These are phyloP conservation scores for Dorcus hopei DNA, from an alignment of 2,888 invertebrate genomes.

Conservation along the genomic window DNA sequence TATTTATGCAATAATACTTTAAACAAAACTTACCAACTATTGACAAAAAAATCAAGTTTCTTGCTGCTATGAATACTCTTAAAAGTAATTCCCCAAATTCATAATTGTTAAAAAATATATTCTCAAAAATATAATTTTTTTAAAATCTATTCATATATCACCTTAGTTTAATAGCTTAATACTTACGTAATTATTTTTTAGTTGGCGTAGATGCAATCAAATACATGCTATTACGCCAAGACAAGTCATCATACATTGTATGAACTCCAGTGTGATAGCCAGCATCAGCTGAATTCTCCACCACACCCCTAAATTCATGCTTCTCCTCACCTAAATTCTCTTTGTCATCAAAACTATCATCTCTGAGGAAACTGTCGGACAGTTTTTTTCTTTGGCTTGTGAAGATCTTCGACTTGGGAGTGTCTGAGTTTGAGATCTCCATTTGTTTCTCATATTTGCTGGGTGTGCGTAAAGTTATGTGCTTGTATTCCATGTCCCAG, in stretches of 20 bases:
- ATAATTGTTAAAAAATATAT: too few relatives aligned
- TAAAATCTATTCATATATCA: too few relatives aligned
- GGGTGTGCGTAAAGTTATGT: slow-evolving; percentile 35
- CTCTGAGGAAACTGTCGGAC: slow-evolving; percentile 43
- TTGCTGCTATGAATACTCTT: too few relatives aligned
- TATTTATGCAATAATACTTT: too few relatives aligned
- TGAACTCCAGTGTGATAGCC: slow-evolving; percentile 41
- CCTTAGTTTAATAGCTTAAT: too few relatives aligned
- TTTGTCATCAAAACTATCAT: slow-evolving; percentile 29
- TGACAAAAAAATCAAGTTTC: too few relatives aligned
- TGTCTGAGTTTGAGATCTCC: slow-evolving; percentile 42
- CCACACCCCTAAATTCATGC: slow-evolving; percentile 1
- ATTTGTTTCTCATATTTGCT: slow-evolving; percentile 31
- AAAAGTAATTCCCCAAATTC: too few relatives aligned
- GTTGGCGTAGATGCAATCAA: slow-evolving; percentile 45
- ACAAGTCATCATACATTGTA: slow-evolving; percentile 28
- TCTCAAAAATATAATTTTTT: too few relatives aligned
- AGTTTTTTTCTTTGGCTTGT: slow-evolving; percentile 46
- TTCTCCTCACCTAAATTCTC: slow-evolving; percentile 11
- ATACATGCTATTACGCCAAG: slow-evolving; percentile 27
- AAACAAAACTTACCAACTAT: too few relatives aligned
- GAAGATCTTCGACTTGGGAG: slow-evolving; percentile 43
- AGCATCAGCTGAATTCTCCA: slow-evolving; percentile 35
- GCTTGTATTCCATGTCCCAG: slow-evolving; percentile 47
- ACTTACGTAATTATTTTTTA: slow-evolving; percentile 23